Evolutionary conservation across 2,113 vertebrate genomes (phyloP), one percentile per base, ranked within the genome.

Genomic region (Penelope pileata): DNA sequence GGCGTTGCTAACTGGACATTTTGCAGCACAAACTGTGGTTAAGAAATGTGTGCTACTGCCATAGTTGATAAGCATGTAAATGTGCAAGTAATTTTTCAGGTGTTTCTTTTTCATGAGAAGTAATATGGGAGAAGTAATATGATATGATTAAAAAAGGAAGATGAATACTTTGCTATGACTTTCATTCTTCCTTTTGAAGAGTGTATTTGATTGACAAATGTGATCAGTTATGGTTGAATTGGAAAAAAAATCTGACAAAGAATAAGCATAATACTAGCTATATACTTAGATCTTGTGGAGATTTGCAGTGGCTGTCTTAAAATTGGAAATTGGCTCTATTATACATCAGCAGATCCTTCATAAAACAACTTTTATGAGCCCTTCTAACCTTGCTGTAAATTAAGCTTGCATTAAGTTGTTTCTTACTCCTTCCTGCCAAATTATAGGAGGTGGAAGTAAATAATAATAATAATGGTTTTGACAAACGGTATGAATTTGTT

Each of bases 301-400:
- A 96, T 95, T 96, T 96, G 88, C 24, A 8, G 72, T 81, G 47
- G 29, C 94, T 95, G 90, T 90, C 95, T 95, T 88, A 74, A 93
- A 96, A 94, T 96, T 96, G 83, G 76, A 96, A 95, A 81, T 83
- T 92, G 72, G 73, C 88, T 95, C 60, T 83, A 38, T 92, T 94
- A 63, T 81, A 77, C 88, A 67, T 7, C 34, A 81, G 76, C 88
- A 88, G 92, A 90, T 95, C 86, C 73, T 93, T 94, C 88, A 81
- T 94, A 96, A 94, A 93, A 76, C 76, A 83, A 88, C 42, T 90
- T 96, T 93, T 90, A 96, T 96, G 95, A 95, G 68, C 90, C 68
- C 56, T 95, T 95, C 83, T 95, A 93, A 91, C 94, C 91, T 88
- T 96, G 88, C 83, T 94, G 60, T 96, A 92, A 96, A 90, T 96